Base-by-base conservation (phyloP, 2,113 vertebrate species). In the Cervus canadensis region DNA sequence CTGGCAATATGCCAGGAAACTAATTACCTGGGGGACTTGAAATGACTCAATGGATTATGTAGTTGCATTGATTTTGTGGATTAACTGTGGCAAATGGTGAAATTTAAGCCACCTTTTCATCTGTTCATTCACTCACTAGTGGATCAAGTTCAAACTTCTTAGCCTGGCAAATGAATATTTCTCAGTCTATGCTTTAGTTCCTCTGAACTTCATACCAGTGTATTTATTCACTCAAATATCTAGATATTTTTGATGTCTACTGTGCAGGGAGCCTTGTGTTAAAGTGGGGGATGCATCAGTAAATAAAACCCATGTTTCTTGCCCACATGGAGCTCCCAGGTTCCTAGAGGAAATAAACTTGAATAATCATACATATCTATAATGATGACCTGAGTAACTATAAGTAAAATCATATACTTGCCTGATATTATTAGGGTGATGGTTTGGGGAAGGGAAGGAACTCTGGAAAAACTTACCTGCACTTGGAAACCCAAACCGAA, bases 41-140 rank as follows among this genome's bases (percentile, higher is more conserved):
- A 89, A 67, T 96, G 85, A 79, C 67, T 78, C 28, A 9, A 26
- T 23, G 90, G 96, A 94, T 89, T 95, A 91, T 28, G 50, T 82
- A 83, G 71, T 64, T 48, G 83, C 92, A 91, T 89, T 86, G 91
- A 97, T 96, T 97, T 64, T 89, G 89, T 91, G 89, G 94, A 95
- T 97, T 98, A 96, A 88, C 50, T 57, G 76, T 60, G 57, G 93
- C 62, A 96, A 97, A 97, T 10, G 43, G 78, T 86, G 56, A 94
- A 97, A 95, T 87, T 52, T 83, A 96, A 97, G 90, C 50, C 82
- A 93, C 60, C 25, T 86, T 79, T 62, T 96, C 76, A 59, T 93
- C 76, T 82, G 64, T 96, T 96, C 76, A 67, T 88, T 97, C 50
- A 45, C 67, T 95, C 26, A 50, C 93, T 56, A 67, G 23, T 36